Evolutionary conservation across 2,113 vertebrate genomes (phyloP), one percentile per base, ranked within the genome.

Genomic region (Varanus komodoensis): DNA sequence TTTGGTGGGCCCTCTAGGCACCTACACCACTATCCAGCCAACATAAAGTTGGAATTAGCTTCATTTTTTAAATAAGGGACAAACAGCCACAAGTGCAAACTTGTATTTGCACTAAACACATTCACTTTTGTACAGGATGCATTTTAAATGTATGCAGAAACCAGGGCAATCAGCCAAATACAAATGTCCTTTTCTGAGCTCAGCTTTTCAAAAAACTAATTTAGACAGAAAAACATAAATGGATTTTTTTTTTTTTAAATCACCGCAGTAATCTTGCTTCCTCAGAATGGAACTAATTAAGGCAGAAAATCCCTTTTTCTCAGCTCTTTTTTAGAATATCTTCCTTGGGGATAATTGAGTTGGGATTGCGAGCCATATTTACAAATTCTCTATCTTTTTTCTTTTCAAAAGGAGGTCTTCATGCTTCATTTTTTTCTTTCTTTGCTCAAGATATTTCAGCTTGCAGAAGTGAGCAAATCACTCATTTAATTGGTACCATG

Each of bases 401-500:
- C 61, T 27, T n/a, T 64, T 83, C 78, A 91, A 89, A 73, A 94
- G 91, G 86, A 68, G 89, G 34, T 78, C 91, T 95, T 85, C 89
- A 84, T 75, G 89, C 87, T 50, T 50, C 74, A 82, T 68, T 74
- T 50, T 64, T 0, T 61, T 89, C 78, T 73, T 29, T 57, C 69
- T 74, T 90, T 44, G 69, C 89, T 89, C 38, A 93, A 86, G 29
- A 61, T 89, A 82, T 14, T 54, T 82, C 52, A 82, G 52, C 50
- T 74, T 25, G 74, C 25, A 89, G 34, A 82, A 89, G 27, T 89
- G 80, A 64, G 69, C 50, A 86, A 91, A 91, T n/a, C 77, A 91
- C 87, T 90, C 32, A 87, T 77, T 90, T 92, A 93, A 93, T 57
- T 86, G 87, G 0, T 48, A 94, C 83, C 95, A 96, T 92, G 67